Evolutionary conservation across 2,888 invertebrate genomes (phyloP).

Genomic region (Heliconius ismenius): DNA sequence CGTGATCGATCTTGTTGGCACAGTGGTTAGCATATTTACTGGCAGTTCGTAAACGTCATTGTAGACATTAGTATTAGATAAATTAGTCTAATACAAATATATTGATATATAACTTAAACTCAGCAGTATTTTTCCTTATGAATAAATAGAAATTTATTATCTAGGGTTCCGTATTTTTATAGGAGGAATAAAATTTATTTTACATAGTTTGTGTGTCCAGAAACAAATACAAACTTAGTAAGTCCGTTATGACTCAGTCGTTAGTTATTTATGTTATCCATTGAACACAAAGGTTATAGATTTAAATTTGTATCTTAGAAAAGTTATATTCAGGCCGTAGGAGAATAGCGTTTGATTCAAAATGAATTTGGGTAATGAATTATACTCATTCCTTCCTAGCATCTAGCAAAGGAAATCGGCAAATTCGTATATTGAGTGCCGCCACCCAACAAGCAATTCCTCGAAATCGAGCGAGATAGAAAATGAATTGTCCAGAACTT

Average conservation of each 20-base stretch:
- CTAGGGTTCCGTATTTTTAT: neutral
- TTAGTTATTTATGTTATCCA: neutral
- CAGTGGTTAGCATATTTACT: slow-evolving; percentile 26
- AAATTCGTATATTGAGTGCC: neutral
- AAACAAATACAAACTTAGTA: neutral
- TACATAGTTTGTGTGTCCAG: neutral
- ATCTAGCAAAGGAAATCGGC: neutral
- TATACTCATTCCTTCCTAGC: neutral
- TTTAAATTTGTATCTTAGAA: neutral
- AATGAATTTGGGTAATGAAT: neutral
- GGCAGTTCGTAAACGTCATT: neutral
- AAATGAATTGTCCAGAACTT: neutral
- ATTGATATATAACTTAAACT: neutral
- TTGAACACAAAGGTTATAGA: neutral
- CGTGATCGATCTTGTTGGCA: slow-evolving; percentile 24
- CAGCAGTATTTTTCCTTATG: neutral
- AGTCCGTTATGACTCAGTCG: neutral
- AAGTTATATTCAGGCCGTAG: neutral
- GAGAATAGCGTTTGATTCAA: too few relatives aligned
- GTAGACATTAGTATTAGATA: slow-evolving; percentile 3
- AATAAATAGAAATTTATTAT: neutral
- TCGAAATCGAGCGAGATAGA: neutral
- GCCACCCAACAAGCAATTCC: too few relatives aligned
- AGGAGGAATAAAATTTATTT: neutral
- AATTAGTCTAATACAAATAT: neutral